Evolutionary conservation across 2,113 vertebrate genomes (phyloP), one percentile per base, ranked within the genome.

Genomic region (Leptodactylus fuscus): DNA sequence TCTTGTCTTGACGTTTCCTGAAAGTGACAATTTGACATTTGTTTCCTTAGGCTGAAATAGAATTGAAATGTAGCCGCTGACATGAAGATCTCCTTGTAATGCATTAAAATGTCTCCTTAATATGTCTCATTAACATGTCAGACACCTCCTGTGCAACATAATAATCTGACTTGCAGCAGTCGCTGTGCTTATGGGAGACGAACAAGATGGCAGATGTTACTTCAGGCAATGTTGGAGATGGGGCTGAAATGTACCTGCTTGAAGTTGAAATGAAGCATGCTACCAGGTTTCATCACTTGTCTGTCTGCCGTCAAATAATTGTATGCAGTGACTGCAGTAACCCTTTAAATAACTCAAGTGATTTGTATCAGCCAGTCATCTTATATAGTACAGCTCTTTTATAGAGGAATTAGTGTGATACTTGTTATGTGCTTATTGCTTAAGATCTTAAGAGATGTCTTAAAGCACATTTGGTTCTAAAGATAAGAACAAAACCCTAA

Each of bases 81-180:
- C 84, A 86, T 60, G 84, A 86, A 86, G 76, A 81, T 86, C 83
- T 79, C 62, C 83, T 86, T 86, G 84, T 86, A 86, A 80, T 86
- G 84, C 84, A 86, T 86, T 86, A 86, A 86, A 86, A 86, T 73
- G 84, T 86, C 84, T 81, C 76, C 84, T 86, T 86, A 86, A 86
- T 86, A 86, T 86, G 84, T 81, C 84, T 86, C 84, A 86, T 86
- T 86, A 86, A 86, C 84, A 86, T 86, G 84, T 86, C 84, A 86
- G 84, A 86, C 84, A 86, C 84, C 84, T 86, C 62, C 62, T 73
- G 76, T 24, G 78, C 78, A 86, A 81, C 67, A 86, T 86, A 86
- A 86, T 86, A 67, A 86, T 86, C 67, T 81, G 84, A 86, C 84
- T 80, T 86, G 53, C 65, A 81, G 84, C 84, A 86, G 75, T 34